Base-by-base conservation (phyloP, 2,113 vertebrate species). In the Chaetodon auriga region DNA sequence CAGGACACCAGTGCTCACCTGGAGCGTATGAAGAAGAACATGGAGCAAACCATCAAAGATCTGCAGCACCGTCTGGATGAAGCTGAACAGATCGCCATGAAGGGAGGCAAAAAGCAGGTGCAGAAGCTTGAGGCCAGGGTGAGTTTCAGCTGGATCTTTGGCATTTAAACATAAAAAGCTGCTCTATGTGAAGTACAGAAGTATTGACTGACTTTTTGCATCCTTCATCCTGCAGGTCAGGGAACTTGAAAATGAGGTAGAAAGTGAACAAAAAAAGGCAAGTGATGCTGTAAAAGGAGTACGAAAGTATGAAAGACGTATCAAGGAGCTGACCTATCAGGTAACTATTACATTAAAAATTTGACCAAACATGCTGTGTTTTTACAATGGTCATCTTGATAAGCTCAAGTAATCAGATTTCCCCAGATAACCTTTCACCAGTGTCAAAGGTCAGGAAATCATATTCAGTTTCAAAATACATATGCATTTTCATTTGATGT, bases 251-350 rank as follows among this genome's bases (percentile, higher is more conserved):
- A 58, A 21, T 46, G 69, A 72, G 41, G 54, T 58, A 41, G 69
- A 58, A 30, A 35, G 9, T 46, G 69, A 72, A 58, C 54, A 72
- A 58, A 72, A 46, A 58, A 58, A 72, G 41, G 23, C 69, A 15
- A 72, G 54, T 58, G 69, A 72, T 8, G 54, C 69, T 30, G 41
- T 19, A 5, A 72, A 72, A 7, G 69, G 69, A 58, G 23, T 46
- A 21, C 30, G 57, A 46, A 30, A 30, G 30, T 30, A 30, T 30
- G 30, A 60, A 92, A 87, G 97, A 48, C 95, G 97, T 38, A 92
- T 97, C 88, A 98, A 99, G 93, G 97, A 98, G 92, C 96, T 97
- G 53, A 96, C 96, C 55, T 97, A 97, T 79, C 96, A 97, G 96
- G 96, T 96, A 25, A 73, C n/a, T 65, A 38, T 7, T 30, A 30